Percentiles rank a stretch among this genome's conserved stretches.
These are phyloP conservation scores for Zaprionus bogoriensis DNA, from an alignment of 2,888 invertebrate genomes.

Conservation along the genomic window DNA sequence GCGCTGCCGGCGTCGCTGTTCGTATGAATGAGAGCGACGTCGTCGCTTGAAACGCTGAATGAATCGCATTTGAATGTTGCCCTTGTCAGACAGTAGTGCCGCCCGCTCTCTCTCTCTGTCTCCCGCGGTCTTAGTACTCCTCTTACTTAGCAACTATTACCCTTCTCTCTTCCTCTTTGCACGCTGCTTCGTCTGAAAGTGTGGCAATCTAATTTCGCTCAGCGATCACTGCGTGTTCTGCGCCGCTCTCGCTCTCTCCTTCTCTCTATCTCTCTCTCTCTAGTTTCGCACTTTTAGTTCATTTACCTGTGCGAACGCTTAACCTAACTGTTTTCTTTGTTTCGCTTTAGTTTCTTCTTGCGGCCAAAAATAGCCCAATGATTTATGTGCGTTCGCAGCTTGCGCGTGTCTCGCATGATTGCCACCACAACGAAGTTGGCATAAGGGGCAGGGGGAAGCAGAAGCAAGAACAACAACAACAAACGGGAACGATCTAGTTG, in stretches of 20 bases:
- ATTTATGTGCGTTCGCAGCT: slow-evolving; percentile 41
- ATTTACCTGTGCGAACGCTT: slow-evolving; percentile 58
- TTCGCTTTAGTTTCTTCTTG: slow-evolving; percentile 25
- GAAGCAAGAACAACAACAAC: not conserved
- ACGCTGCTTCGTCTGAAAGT: slow-evolving; percentile 52
- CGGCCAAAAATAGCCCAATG: slow-evolving; percentile 28
- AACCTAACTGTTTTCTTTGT: slow-evolving; percentile 42
- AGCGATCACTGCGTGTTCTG: slow-evolving; percentile 39
- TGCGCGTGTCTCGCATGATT: slow-evolving; percentile 62
- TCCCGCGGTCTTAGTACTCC: too few species aligned
- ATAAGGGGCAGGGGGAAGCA: not conserved
- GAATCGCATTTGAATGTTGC: slow-evolving; percentile 39
- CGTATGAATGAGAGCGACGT: slow-evolving; percentile 28
- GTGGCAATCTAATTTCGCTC: slow-evolving; percentile 68
- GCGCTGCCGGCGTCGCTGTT: not conserved
- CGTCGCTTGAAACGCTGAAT: slow-evolving; percentile 19
- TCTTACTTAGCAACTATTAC: too few species aligned
- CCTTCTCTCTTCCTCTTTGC: slow-evolving; percentile 2
- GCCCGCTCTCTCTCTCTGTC: not conserved
- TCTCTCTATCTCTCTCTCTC: slow-evolving; percentile 26
- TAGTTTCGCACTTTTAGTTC: slow-evolving; percentile 66
- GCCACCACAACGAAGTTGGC: slow-evolving; percentile 38
- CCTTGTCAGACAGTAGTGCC: slow-evolving; percentile 20
- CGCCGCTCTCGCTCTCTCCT: slow-evolving; percentile 1
- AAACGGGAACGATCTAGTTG: not conserved